Percentiles rank a stretch among this genome's conserved stretches.
Evolutionary conservation across 2,888 invertebrate species (phyloP).

Genomic region (Nomada flava): DNA sequence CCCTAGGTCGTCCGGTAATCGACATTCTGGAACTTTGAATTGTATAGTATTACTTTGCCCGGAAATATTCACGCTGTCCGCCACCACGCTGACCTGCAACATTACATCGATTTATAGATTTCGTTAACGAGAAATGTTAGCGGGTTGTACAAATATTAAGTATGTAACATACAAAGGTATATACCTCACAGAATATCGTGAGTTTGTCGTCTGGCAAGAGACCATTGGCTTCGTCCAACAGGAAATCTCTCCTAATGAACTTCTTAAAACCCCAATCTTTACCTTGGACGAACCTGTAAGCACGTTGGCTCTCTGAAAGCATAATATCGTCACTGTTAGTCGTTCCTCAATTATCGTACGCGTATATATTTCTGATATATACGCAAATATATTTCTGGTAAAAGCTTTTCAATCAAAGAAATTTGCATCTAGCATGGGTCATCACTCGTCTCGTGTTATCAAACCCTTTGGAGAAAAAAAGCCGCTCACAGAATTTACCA

Average conservation of each 20-base stretch:
- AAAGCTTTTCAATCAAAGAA: too few relatives aligned
- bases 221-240: constrained; percentile 99
- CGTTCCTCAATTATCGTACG: too few relatives aligned
- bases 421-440: too few relatives aligned
- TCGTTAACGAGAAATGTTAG: background rate
- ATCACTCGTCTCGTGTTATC: too few relatives aligned
- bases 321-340: constrained; percentile 30
- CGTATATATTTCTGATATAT: too few relatives aligned
- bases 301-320: constrained; percentile 91
- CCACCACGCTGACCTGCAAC: constrained; percentile 94
- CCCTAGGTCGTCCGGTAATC: constrained; percentile 97
- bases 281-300: constrained; percentile 99
- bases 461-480: too few relatives aligned
- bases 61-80: constrained; percentile 99
- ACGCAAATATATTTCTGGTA: too few relatives aligned
- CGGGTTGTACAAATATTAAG: constrained; percentile 62
- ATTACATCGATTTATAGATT: background rate
- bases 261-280: constrained; percentile 99
- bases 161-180: constrained; percentile 80
- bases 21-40: constrained; percentile 98
- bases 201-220: constrained; percentile 99
- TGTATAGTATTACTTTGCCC: constrained; percentile 99
- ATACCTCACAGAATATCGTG: constrained; percentile 99
- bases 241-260: constrained; percentile 99
- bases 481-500: too few relatives aligned